Evolutionary conservation across 2,113 vertebrate genomes (phyloP).

Genomic region (Pionites leucogaster): DNA sequence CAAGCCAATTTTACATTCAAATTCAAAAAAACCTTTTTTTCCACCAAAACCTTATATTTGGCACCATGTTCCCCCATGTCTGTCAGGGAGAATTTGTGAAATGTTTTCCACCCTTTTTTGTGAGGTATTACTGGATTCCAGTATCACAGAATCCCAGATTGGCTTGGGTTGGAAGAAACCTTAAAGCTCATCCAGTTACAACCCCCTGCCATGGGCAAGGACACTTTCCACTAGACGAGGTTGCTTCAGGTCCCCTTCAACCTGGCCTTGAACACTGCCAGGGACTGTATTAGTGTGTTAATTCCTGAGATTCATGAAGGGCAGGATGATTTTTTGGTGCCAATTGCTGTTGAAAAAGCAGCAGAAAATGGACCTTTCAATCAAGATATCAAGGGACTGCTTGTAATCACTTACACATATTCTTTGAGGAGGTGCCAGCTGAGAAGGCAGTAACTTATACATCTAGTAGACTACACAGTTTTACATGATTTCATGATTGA

Average conservation of each 20-base stretch:
- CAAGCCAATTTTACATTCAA: background rate
- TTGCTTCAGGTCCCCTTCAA: background rate
- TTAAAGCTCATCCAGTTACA: background rate
- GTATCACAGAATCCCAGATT: background rate
- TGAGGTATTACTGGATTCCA: background rate
- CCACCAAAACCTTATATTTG: background rate
- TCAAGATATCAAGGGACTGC: background rate
- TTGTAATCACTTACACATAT: background rate
- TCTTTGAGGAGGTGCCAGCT: background rate
- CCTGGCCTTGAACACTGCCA: background rate
- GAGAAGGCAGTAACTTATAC: background rate
- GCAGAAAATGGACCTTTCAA: background rate
- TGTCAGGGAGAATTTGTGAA: background rate
- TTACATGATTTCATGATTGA: background rate
- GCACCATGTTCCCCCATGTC: rapidly evolving
- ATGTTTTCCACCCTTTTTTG: background rate
- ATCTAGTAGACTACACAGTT: background rate
- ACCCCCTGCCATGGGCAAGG: background rate
- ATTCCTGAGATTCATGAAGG: background rate
- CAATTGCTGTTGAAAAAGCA: background rate
- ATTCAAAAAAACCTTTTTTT: background rate
- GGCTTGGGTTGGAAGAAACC: background rate
- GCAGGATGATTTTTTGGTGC: background rate
- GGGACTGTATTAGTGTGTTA: background rate
- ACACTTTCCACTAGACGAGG: background rate